Base-by-base conservation (phyloP, 1,140 invertebrate genomes). In the Cotesia glomerata region DNA sequence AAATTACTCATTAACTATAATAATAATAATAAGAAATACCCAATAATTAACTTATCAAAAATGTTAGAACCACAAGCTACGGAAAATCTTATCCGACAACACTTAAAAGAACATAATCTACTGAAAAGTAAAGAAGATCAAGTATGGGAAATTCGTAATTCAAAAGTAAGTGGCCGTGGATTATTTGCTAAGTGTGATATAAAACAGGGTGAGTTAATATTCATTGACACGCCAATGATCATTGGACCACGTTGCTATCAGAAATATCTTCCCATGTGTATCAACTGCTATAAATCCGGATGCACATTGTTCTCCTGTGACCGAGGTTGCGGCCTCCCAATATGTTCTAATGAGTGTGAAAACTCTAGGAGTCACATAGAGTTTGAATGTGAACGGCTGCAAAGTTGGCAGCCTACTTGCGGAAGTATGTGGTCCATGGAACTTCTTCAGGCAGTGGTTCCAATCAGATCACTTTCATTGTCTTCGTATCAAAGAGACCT, bases 101-200 rank as follows among this genome's bases (percentile, higher is more conserved):
- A 85, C 75, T 64, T 85, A 26, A 54, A 73, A 1, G 34, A 59
- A 4, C 70, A 79, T n/a, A 72, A 75, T 4, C 58, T 84, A 0
- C 36, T 74, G 1, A 32, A 2, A 2, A 34, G 58, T 16, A 26
- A 7, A 4, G 32, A 69, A 11, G 34, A 76, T 39, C 49, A 39
- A 7, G 52, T 73, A 8, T 88, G 86, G 85, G 79, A 51, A 3
- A 83, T 92, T 45, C 76, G 76, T 11, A 81, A 86, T 68, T 92
- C 91, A 0, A 76, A 84, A 0, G 74, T 92, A 8, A 88, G 89
- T 32, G 93, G 92, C 1, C 89, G 92, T 4, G 92, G 92, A 11
- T 72, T 94, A 8, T 89, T 93, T 68, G 92, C 92, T 0, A 89
- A 80, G 0, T 84, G 90, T 49, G 88, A 92, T 74, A 91, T 94